Evolutionary conservation across 1,140 invertebrate genomes (phyloP), one percentile per base, ranked within the genome.

Genomic region (Heliconius hermathena): DNA sequence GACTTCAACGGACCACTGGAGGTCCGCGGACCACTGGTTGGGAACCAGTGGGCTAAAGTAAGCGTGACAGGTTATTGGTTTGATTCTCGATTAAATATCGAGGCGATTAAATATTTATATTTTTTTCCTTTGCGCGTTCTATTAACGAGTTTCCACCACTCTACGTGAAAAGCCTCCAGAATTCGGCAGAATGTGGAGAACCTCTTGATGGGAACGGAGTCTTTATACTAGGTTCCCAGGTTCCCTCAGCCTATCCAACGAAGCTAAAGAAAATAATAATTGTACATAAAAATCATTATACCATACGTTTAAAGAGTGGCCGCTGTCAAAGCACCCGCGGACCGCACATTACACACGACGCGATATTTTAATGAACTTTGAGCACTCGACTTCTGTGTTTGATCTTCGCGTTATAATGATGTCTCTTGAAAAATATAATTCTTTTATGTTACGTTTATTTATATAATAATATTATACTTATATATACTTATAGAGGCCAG

Each of bases 291-390:
- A 57, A 9, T 57, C n/a, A 57, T 57, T 60, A 60, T 29, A 26
- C 3, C 8, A 66, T 26, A 26, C 22, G 4, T 74, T 22, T 74
- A 26, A 74, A 74, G 8, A 20, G 8, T 46, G 29, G 26, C 11
- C 38, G 73, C 49, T 22, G 18, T 57, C 52, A 74, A 54, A 49
- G 52, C 22, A 20, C 20, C 49, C 81, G 77, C 77, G 77, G 71
- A 71, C 73, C 82, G 76, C 77, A 54, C 80, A 83, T 78, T 52
- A 83, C 80, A 85, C 76, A 78, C 81, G 79, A 78, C 82, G 82
- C 78, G 80, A 83, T 81, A 76, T 85, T 85, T 82, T 85, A 85
- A 85, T 85, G 84, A 85, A 83, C 74, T 73, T 71, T 20, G 71
- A 80, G 79, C 71, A 29, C 41, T 18, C 52, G 36, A 76, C 74